These are phyloP conservation scores for Platysteira castanea DNA, from an alignment of 2,113 vertebrate genomes.

Conservation along the genomic window DNA sequence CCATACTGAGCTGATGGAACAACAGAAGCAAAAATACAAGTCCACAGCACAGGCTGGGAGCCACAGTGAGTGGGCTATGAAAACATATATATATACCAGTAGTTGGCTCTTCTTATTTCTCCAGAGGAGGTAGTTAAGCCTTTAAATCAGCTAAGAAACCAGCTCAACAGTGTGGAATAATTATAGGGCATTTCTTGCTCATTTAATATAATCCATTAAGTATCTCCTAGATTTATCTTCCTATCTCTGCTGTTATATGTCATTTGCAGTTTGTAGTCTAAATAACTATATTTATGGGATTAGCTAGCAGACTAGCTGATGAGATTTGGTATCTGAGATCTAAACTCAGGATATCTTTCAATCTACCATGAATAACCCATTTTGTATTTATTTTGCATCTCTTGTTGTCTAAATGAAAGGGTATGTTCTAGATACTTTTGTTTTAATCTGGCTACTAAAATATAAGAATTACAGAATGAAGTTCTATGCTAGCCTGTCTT, in stretches of 20 bases:
- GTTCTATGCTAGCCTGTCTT: neutral
- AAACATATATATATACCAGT: neutral
- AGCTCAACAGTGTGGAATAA: slow-evolving; percentile 45
- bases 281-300: slow-evolving; percentile 10
- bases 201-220: neutral
- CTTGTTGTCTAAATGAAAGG: neutral
- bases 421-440: neutral
- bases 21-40: slow-evolving; percentile 1
- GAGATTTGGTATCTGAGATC: neutral
- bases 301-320: neutral
- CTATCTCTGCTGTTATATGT: neutral
- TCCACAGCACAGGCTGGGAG: neutral
- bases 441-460: neutral
- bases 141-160: slow-evolving; percentile 41
- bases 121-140: neutral
- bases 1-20: neutral
- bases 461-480: neutral
- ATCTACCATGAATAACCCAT: neutral
- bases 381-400: neutral
- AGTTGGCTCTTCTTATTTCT: neutral
- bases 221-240: slow-evolving; percentile 27
- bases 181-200: slow-evolving; percentile 7
- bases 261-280: slow-evolving; percentile 38
- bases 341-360: neutral
- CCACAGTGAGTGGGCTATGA: neutral